Base-by-base conservation (phyloP, 2,797 vertebrate genomes). In the Aldrovandia affinis region DNA sequence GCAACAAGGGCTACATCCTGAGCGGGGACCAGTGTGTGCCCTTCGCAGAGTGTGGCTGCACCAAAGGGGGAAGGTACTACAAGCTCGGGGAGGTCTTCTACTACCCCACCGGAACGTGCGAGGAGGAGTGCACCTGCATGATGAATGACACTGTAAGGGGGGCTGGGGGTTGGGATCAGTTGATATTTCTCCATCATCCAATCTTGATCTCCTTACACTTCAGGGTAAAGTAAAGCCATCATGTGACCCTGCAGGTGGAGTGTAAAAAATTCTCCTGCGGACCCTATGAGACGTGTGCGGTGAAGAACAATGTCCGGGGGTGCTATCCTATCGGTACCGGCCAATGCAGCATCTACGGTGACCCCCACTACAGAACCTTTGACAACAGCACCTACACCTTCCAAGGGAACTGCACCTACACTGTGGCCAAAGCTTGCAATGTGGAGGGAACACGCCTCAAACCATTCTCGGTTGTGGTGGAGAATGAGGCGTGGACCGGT, bases 11-110 rank as follows among this genome's bases (percentile, higher is more conserved):
- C 18, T 94, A 90, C 54, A 77, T 87, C 7, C 89, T 78, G 75
- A 96, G 91, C 0, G 95, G 96, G 0, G 87, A 88, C 5, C 73
- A 65, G 18, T 96, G 96, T 0, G 91, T 96, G 73, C 89, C 91
- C 0, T 1, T 88, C 22, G 1, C 90, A 1, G 82, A 91, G 18
- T 97, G 96, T 0, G 95, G 96, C 82, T 97, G 96, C 25, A 25
- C 81, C 0, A 78, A 90, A 77, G 36, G 89, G 0, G 94, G 92
- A 0, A 42, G 36, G 0, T 92, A 90, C 12, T 89, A 90, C 47
- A 83, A 47, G 54, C 83, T 88, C 25, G 63, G 39, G 22, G 47
- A 86, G n/a, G 30, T 1, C 18, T 87, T 85, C 77, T 83, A 70
- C 22, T 33, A n/a, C n/a, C n/a, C n/a, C n/a, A n/a, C n/a, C n/a